phyloP scores from a whole-genome alignment of 2,797 vertebrate genomes.

The Xenopus petersii region DNA sequence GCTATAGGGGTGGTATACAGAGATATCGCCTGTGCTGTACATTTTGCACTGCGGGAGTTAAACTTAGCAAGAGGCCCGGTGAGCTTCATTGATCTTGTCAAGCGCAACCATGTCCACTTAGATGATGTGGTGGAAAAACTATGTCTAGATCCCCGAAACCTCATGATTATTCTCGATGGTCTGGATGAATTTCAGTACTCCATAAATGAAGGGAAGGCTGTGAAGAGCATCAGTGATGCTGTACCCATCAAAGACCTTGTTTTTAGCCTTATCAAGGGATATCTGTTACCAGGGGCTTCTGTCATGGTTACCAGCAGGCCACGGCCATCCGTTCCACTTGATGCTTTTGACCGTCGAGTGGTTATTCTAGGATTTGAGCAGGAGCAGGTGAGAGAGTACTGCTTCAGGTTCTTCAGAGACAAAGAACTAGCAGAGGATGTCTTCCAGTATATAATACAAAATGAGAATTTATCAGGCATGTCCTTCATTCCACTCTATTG shows the following conservation, averaged over 20 bases:
- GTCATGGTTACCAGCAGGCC: slow-evolving; percentile 65
- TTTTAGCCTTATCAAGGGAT: slow-evolving; percentile 59
- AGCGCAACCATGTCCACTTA: slow-evolving; percentile 56
- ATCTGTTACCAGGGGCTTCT: slow-evolving; percentile 59
- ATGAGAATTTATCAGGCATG: slow-evolving; percentile 62
- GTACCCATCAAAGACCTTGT: slow-evolving; percentile 59
- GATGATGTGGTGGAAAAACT: slow-evolving; percentile 51
- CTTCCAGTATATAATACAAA: slow-evolving; percentile 58
- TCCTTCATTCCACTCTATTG: slow-evolving; percentile 71
- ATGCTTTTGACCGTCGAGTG: slow-evolving; percentile 62
- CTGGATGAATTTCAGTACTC: slow-evolving; percentile 64
- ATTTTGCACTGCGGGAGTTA: slow-evolving; percentile 65
- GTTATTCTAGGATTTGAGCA: slow-evolving; percentile 66
- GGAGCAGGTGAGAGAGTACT: slow-evolving; percentile 64
- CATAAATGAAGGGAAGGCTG: slow-evolving; percentile 49
- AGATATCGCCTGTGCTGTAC: slow-evolving; percentile 59
- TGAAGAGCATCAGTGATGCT: slow-evolving; percentile 41
- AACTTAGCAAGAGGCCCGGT: slow-evolving; percentile 52
- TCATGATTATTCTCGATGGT: slow-evolving; percentile 67
- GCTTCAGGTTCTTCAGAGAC: slow-evolving; percentile 61
- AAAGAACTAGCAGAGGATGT: slow-evolving; percentile 53
- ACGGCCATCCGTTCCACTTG: slow-evolving; percentile 54
- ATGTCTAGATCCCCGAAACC: slow-evolving; percentile 46
- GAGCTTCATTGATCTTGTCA: slow-evolving; percentile 61
- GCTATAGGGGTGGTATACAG: slow-evolving; percentile 64